These are phyloP conservation scores for Crypturellus undulatus DNA, from an alignment of 2,113 vertebrate species.

Conservation along the genomic window DNA sequence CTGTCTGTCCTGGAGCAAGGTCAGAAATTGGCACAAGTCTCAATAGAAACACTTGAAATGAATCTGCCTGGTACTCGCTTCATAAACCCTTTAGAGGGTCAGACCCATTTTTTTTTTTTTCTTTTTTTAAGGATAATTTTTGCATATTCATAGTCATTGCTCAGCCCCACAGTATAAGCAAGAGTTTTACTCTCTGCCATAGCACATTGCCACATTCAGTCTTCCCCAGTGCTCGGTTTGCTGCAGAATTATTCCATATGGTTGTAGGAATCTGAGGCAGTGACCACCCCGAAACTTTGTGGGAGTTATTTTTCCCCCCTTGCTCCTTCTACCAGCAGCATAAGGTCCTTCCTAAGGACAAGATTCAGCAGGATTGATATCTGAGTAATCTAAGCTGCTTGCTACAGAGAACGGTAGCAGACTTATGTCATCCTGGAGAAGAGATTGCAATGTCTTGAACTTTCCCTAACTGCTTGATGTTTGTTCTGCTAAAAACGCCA, in stretches of 20 bases:
- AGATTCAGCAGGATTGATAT: background rate
- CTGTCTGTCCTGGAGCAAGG: background rate
- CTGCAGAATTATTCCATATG: background rate
- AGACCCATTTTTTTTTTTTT: accelerated
- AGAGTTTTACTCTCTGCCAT: background rate
- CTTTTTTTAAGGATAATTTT: background rate
- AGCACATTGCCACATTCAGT: background rate
- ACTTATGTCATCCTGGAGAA: background rate
- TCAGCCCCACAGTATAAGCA: background rate
- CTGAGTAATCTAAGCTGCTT: background rate
- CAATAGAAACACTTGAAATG: background rate
- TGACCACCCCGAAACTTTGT: background rate
- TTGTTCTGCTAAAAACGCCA: background rate
- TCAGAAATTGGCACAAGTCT: background rate
- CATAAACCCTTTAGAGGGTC: background rate
- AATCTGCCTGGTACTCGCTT: background rate
- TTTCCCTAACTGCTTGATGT: accelerated
- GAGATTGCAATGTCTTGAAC: accelerated
- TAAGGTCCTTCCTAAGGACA: background rate
- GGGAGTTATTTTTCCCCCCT: background rate
- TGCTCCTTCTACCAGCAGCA: background rate
- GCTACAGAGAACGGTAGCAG: background rate
- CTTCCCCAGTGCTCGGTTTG: background rate
- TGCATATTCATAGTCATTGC: background rate
- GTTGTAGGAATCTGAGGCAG: background rate